These are phyloP conservation scores for Caenorhabditis sp. DNA, from an alignment of 2,888 invertebrate species.

Conservation along the genomic window DNA sequence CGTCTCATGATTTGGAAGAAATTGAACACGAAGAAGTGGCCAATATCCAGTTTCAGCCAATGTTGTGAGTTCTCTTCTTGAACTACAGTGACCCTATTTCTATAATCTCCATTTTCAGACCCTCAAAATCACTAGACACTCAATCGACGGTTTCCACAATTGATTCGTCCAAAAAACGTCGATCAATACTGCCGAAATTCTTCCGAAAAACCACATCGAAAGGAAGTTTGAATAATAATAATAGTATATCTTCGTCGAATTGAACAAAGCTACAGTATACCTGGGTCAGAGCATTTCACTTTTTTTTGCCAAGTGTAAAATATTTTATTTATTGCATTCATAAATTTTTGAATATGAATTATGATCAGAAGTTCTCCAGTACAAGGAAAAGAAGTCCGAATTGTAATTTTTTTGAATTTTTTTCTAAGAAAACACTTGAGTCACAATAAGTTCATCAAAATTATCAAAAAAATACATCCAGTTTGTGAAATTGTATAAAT, in stretches of 20 bases:
- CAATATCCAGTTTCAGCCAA: background rate
- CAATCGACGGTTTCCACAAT: slow-evolving; percentile 8
- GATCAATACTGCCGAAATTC: slow-evolving; percentile 16
- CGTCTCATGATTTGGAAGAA: background rate
- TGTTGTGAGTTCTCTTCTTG: background rate
- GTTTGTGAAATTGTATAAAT: no score
- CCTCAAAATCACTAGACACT: slow-evolving; percentile 8
- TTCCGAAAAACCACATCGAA: slow-evolving; percentile 36
- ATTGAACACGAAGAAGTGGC: background rate
- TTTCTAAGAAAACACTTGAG: no score
- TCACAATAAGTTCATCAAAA: no score
- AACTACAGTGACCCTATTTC: no score
- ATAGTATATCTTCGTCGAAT: slow-evolving; percentile 1
- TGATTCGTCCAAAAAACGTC: slow-evolving; percentile 15
- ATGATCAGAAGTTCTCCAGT: background rate
- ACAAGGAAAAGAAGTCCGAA: no score
- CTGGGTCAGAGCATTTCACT: background rate
- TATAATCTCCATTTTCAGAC: background rate
- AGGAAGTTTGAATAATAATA: slow-evolving; percentile 16
- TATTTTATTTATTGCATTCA: slow-evolving; percentile 1
- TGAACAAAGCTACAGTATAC: background rate
- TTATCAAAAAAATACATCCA: no score
- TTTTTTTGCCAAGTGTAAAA: background rate
- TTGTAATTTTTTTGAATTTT: no score
- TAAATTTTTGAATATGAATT: background rate